A percentile compares a stretch with the other conserved stretches of the same genome.
Evolutionary conservation across 1,140 invertebrate genomes (phyloP).

Genomic region (Zaprionus tsacasi): DNA sequence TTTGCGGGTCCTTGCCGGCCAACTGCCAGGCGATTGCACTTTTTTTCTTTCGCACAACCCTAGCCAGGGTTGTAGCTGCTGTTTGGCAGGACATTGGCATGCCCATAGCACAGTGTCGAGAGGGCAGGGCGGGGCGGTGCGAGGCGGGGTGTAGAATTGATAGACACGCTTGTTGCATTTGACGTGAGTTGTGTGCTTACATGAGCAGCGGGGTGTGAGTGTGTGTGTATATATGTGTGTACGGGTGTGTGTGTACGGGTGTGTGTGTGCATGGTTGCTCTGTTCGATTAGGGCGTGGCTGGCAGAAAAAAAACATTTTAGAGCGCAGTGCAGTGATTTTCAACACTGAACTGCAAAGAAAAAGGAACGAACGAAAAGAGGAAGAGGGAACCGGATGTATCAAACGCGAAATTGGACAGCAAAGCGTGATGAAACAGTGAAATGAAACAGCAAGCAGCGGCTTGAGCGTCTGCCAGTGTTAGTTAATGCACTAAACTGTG

Average conservation of each 20-base stretch:
- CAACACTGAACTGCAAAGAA: neutral
- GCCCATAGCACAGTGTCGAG: constrained; percentile 33
- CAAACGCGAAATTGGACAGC: neutral
- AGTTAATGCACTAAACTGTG: too few relatives aligned
- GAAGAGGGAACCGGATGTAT: neutral
- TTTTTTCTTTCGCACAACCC: constrained; percentile 18
- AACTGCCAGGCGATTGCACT: constrained; percentile 61
- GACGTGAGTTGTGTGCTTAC: constrained; percentile 25
- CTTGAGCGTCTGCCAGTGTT: too few relatives aligned
- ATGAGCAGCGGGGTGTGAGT: constrained; percentile 3
- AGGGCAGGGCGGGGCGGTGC: neutral
- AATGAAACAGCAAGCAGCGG: neutral
- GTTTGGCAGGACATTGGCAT: constrained; percentile 37
- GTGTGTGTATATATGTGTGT: neutral
- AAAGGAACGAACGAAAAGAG: neutral
- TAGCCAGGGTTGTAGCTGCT: neutral
- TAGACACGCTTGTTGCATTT: constrained; percentile 65
- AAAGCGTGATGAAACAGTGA: neutral
- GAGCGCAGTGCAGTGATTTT: neutral
- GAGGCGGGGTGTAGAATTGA: constrained; percentile 30
- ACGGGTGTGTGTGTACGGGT: neutral
- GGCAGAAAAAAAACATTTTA: constrained; percentile 5
- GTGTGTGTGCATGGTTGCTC: neutral
- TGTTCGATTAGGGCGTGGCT: constrained; percentile 23
- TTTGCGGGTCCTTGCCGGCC: constrained; percentile 36